Percentiles rank a stretch among this genome's conserved stretches.
These are phyloP conservation scores for Melanerpes formicivorus DNA, from an alignment of 2,113 vertebrate genomes.

Conservation along the genomic window DNA sequence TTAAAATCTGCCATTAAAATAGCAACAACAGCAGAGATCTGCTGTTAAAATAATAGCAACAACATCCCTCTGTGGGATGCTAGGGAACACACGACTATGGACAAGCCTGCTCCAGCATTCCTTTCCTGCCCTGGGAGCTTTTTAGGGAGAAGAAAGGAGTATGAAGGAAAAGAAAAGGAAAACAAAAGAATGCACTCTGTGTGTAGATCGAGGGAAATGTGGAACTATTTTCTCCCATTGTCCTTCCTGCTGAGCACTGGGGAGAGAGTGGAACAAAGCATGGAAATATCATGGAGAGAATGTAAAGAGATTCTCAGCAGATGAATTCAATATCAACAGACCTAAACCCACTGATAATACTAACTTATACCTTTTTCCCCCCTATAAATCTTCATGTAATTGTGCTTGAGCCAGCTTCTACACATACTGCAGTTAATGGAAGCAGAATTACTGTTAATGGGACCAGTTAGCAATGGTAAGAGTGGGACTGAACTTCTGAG, in stretches of 20 bases:
- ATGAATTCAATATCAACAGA: conserved; percentile 3
- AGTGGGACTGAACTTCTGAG: not conserved
- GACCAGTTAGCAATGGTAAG: not conserved
- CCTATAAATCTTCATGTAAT: not conserved
- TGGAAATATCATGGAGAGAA: not conserved
- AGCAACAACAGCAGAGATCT: conserved; percentile 61
- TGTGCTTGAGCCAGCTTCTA: not conserved
- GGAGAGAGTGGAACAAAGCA: conserved; percentile 34
- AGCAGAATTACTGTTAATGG: not conserved
- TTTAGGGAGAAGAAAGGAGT: not conserved
- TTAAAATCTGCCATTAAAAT: conserved; percentile 68
- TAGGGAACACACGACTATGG: conserved; percentile 20
- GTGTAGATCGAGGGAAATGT: conserved; percentile 36
- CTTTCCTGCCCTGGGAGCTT: conserved; percentile 21
- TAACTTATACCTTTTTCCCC: not conserved
- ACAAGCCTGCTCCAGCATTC: conserved; percentile 30
- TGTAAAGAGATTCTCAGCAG: not conserved
- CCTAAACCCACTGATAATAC: not conserved
- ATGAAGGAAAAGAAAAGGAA: not conserved
- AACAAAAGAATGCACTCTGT: not conserved
- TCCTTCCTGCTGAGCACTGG: conserved; percentile 24
- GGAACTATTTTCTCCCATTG: conserved; percentile 55
- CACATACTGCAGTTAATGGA: not conserved
- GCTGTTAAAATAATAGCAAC: conserved; percentile 66
- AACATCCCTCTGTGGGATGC: conserved; percentile 67